Conservation (phyloP, 2,888 invertebrate genomes). For the Aleiodes alternator region DNA sequence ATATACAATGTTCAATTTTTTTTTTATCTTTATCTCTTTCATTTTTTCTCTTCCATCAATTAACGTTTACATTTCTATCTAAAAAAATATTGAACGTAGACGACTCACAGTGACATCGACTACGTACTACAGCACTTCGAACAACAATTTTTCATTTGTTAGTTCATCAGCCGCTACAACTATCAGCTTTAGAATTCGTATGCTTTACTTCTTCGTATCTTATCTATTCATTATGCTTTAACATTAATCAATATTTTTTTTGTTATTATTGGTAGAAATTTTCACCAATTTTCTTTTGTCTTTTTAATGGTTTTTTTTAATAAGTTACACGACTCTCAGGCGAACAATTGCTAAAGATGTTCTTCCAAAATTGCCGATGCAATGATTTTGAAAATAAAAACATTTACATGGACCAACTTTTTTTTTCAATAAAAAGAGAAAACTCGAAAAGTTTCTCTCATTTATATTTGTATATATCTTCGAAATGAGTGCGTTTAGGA, state of each 20-base stretch:
- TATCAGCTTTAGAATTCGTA: constrained; percentile 74
- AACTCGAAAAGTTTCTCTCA: no score
- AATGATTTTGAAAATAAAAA: no score
- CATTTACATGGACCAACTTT: no score
- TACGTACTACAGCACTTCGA: constrained; percentile 68
- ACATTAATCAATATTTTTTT: constrained; percentile 27
- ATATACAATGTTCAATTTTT: constrained; percentile 41
- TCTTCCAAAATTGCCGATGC: no score
- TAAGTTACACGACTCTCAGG: no score
- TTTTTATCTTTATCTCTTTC: background rate
- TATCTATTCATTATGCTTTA: constrained; percentile 51
- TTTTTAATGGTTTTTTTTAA: no score
- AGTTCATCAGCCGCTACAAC: constrained; percentile 69
- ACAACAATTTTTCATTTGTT: constrained; percentile 62
- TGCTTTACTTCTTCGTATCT: constrained; percentile 73
- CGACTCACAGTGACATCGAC: constrained; percentile 68
- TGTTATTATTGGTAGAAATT: background rate
- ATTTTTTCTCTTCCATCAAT: background rate
- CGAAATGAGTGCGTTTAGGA: no score
- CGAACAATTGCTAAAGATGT: no score
- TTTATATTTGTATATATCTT: no score
- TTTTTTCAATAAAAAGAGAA: no score
- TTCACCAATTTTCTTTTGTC: constrained; percentile 9
- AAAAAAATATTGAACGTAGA: constrained; percentile 60
- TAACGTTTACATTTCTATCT: constrained; percentile 52